Percentiles rank a stretch among this genome's conserved stretches.
Conservation (phyloP, 2,888 invertebrate genomes). For the Plebejus anna region DNA sequence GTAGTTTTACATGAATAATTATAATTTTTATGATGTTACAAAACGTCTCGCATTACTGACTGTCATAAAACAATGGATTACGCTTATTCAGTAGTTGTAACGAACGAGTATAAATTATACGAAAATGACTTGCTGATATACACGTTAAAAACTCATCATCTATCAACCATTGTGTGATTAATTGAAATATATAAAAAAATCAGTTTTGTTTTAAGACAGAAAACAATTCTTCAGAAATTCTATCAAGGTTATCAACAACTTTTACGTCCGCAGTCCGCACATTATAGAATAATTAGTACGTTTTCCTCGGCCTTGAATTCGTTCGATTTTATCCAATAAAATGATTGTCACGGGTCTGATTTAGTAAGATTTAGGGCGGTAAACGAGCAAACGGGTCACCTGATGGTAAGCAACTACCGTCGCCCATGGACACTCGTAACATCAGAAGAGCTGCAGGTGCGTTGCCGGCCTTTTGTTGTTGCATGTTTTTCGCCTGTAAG, state of each 20-base stretch:
- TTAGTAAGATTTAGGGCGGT: neutral
- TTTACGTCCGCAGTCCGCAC: neutral
- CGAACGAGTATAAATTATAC: neutral
- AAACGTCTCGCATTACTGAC: neutral
- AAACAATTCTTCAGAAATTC: neutral
- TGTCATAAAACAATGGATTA: neutral
- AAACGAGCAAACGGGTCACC: too few relatives aligned
- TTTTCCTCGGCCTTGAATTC: neutral
- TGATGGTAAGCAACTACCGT: too few relatives aligned
- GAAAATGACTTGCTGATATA: neutral
- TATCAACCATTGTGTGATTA: neutral
- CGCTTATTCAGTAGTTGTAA: neutral
- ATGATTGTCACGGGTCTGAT: neutral
- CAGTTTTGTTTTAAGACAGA: neutral
- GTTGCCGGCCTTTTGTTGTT: too few relatives aligned
- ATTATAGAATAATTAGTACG: neutral
- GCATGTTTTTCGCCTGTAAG: too few relatives aligned
- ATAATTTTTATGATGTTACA: neutral
- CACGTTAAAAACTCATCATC: neutral
- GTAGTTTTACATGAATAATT: neutral
- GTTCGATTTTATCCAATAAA: neutral
- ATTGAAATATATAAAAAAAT: neutral
- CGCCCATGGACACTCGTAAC: too few relatives aligned
- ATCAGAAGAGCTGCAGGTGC: too few relatives aligned
- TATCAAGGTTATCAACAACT: neutral